Evolutionary conservation across 2,888 invertebrate species (phyloP), one percentile per base, ranked within the genome.

Genomic region (Trissolcus brochymenae): DNA sequence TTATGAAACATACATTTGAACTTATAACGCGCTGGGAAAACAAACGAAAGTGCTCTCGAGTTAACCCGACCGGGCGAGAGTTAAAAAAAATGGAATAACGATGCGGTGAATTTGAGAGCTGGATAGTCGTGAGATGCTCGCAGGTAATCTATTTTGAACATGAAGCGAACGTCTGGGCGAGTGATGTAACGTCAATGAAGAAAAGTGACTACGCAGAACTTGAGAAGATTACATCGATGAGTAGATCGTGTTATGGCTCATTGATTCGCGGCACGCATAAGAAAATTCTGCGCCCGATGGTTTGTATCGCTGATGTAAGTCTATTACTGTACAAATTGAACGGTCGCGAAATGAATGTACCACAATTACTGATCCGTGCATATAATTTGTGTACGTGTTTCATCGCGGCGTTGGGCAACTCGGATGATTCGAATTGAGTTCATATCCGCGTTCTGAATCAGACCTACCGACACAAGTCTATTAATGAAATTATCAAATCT

Each of bases 311-410:
- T 74, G 71, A 71, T 59, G 78, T 67, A 74, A 74, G 67, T 78
- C 55, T 75, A 78, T 75, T 75, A 67, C 67, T 35, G 74, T 57
- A 41, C 64, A 72, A 78, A 75, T 67, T 75, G 67, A 78, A 56
- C 54, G 59, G 21, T 62, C 51, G 62, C 59, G 51, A 67, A 75
- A 67, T 64, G 49, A 49, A 72, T 67, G 64, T 62, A 72, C 67
- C 21, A 57, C 62, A 55, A 70, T 71, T 72, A 67, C 57, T 66
- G 35, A 62, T 60, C 35, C 16, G 43, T 17, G 17, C n/a, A 54
- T 13, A 64, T 64, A 65, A 60, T 68, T 57, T 56, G 62, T 68
- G 57, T 40, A 41, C 51, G n/a, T 43, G 66, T 46, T 56, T 57
- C 67, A 67, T 72, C 72, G 57, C 46, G 49, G 14, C 35, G 35